Evolutionary conservation across 2,113 vertebrate species (phyloP), one percentile per base, ranked within the genome.

Genomic region (Hippocampus barbouri): DNA sequence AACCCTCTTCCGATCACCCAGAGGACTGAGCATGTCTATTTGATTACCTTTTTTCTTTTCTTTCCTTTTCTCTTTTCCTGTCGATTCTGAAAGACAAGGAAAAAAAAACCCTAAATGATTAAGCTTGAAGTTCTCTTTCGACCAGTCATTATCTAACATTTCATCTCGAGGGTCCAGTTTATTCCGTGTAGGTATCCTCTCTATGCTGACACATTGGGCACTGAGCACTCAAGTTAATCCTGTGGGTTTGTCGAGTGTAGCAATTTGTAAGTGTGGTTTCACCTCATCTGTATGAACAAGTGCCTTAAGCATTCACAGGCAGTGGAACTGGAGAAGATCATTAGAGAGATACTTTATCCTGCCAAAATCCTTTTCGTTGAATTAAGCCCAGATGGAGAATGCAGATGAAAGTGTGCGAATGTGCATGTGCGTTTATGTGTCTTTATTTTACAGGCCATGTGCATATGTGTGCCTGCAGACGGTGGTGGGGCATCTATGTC

Each of bases 301-400:
- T 90, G 90, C 90, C 89, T 90, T 87, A 88, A 92, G 90, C 90
- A 88, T 87, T 91, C 88, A 79, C 90, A 90, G 89, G 89, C 88
- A 90, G 86, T 90, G 86, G 89, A 91, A 89, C 88, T 90, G 85
- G 88, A 90, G 88, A 90, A 89, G 89, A 90, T 92, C 89, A 92
- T 91, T 92, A 91, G 89, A 89, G 90, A 92, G 89, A 92, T 90
- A 90, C 89, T 90, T 91, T 87, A 91, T 87, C 87, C 91, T 91
- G 89, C 90, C 91, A 91, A 91, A 90, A 91, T 87, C 88, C 84
- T 88, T 88, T 91, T 89, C 86, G 90, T 89, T 89, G 87, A 91
- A 92, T 91, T 88, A 91, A 81, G 83, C 89, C 88, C 90, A 92
- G 91, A 91, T 92, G 91, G 89, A 84, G 88, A 89, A 90, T 80